These are phyloP conservation scores for Aegotheles bennettii DNA, from an alignment of 2,113 vertebrate genomes.

Conservation along the genomic window DNA sequence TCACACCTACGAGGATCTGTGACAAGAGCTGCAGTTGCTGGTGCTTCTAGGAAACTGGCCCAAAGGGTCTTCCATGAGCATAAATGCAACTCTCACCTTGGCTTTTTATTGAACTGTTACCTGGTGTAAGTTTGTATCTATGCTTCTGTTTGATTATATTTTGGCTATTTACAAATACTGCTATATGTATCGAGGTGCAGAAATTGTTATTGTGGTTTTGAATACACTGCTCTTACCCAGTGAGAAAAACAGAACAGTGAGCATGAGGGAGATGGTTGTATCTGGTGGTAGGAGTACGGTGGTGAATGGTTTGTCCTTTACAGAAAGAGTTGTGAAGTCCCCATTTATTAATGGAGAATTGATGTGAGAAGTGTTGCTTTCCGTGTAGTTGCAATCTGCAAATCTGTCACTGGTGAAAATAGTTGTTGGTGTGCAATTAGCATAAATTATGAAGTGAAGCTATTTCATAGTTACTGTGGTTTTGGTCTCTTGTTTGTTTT, in stretches of 20 bases:
- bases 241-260: constrained; percentile 33
- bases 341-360: neutral
- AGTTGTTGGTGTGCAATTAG: constrained; percentile 7
- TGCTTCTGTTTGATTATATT: neutral
- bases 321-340: neutral
- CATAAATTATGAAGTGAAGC: neutral
- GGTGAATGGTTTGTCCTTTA: constrained; percentile 31
- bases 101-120: neutral
- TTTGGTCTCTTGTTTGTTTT: neutral
- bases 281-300: constrained; percentile 42
- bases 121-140: neutral
- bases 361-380: neutral
- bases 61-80: neutral
- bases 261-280: constrained; percentile 19
- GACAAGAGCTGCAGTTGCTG: neutral
- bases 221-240: neutral
- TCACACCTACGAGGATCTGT: neutral
- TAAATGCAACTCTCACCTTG: neutral
- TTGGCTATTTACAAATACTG: neutral
- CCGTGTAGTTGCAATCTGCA: constrained; percentile 3
- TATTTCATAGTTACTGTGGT: neutral
- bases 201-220: neutral
- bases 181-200: neutral
- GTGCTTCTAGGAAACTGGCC: neutral
- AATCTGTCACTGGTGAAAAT: constrained; percentile 52